A percentile compares a stretch with the other conserved stretches of the same genome.
phyloP scores from a whole-genome alignment of 2,113 vertebrate species.

The Blennius ocellaris region DNA sequence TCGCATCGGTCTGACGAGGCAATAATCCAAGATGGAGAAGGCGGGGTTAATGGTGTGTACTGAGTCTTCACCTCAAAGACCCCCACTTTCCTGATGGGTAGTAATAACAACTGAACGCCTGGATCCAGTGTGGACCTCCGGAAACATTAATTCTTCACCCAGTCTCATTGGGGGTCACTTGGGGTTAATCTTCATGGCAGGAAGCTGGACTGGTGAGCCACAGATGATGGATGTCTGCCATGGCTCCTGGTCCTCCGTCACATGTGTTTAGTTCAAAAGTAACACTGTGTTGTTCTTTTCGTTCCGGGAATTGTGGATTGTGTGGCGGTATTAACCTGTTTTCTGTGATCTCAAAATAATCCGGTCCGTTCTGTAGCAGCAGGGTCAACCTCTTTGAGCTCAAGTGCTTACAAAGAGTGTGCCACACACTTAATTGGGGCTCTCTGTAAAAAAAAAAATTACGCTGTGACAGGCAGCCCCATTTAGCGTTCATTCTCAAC shows the following conservation, averaged over 20 bases:
- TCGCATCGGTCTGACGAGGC: conserved; percentile 31
- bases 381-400: conserved; percentile 29
- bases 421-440: conserved; percentile 23
- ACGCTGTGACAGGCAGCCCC: conserved; percentile 12
- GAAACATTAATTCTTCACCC: conserved; percentile 52
- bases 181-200: conserved; percentile 53
- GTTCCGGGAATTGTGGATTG: neutral
- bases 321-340: neutral
- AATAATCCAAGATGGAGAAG: conserved; percentile 52
- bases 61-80: conserved; percentile 35
- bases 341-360: conserved; percentile 14
- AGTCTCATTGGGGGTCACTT: conserved; percentile 31
- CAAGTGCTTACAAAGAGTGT: conserved; percentile 37
- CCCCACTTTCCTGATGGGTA: conserved; percentile 32
- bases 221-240: conserved; percentile 47
- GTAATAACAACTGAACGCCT: conserved; percentile 10
- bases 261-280: conserved; percentile 15
- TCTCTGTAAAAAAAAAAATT: conserved; percentile 22
- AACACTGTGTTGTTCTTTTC: conserved; percentile 15
- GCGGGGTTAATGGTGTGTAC: conserved; percentile 74
- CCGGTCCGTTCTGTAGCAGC: conserved; percentile 9
- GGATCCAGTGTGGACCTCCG: conserved; percentile 29
- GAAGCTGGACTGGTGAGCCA: conserved; percentile 2
- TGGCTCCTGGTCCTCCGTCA: conserved; percentile 2
- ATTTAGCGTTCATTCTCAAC: conserved; percentile 45